These are phyloP conservation scores for Agrochola macilenta DNA, from an alignment of 2,888 invertebrate species.

Conservation along the genomic window DNA sequence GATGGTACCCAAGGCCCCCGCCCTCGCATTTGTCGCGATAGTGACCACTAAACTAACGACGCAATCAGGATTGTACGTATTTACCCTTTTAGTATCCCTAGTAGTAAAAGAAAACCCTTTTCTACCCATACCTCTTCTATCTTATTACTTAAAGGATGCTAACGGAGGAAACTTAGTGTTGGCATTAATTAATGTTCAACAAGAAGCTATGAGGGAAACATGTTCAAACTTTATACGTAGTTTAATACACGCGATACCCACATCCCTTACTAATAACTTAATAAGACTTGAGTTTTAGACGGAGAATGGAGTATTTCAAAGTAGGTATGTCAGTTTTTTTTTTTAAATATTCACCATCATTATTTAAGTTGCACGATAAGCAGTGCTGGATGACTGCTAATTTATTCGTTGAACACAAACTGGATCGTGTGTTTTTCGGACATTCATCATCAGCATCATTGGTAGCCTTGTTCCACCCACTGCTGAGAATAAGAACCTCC, in stretches of 20 bases:
- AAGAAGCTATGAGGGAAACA: constrained; percentile 24
- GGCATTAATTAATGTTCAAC: constrained; percentile 44
- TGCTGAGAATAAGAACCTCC: too few relatives aligned
- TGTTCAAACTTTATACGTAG: constrained; percentile 29
- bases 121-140: not conserved
- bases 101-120: not conserved
- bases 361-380: not conserved
- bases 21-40: not conserved
- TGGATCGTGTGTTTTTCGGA: not conserved
- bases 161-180: constrained; percentile 26
- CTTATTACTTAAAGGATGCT: not conserved
- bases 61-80: not conserved
- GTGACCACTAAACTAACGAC: not conserved
- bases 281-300: not conserved
- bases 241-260: constrained; percentile 13
- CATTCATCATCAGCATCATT: too few relatives aligned
- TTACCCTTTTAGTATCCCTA: not conserved
- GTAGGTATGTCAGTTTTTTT: too few relatives aligned
- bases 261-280: constrained; percentile 10
- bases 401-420: not conserved
- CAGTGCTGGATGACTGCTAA: not conserved
- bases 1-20: not conserved
- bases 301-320: not conserved
- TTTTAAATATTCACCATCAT: not conserved
- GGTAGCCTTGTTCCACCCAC: too few relatives aligned